phyloP scores from a whole-genome alignment of 2,113 vertebrate genomes.

The Erinaceus europaeus region DNA sequence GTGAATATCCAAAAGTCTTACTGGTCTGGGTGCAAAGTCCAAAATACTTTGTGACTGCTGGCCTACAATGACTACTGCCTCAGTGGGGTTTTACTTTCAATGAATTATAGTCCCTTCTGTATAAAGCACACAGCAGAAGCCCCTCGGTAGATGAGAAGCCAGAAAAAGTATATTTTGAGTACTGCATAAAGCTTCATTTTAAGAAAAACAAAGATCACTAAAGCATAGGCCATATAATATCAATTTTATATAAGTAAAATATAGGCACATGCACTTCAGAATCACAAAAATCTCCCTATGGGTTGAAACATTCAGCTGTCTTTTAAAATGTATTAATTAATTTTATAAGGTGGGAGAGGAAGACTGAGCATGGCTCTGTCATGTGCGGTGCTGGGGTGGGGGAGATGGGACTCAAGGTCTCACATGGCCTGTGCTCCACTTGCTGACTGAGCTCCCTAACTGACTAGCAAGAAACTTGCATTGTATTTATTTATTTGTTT shows the following conservation, averaged over 20 bases:
- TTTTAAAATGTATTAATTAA: too few species aligned
- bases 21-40: not conserved
- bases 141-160: not conserved
- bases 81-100: constrained; percentile 2
- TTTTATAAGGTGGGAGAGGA: too few species aligned
- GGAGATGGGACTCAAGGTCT: too few species aligned
- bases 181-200: not conserved
- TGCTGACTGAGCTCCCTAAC: too few species aligned
- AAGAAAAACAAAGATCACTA: constrained; percentile 3
- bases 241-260: not conserved
- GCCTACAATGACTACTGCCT: not conserved
- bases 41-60: not conserved
- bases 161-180: not conserved
- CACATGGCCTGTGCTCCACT: too few species aligned
- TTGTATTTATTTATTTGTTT: too few species aligned
- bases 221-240: not conserved
- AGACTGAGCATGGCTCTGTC: too few species aligned
- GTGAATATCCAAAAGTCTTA: constrained; percentile 3
- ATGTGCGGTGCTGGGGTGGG: too few species aligned
- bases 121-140: not conserved
- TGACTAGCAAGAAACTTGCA: too few species aligned
- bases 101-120: not conserved
- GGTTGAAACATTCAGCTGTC: too few species aligned
- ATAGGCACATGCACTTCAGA: not conserved
- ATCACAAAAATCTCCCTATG: too few species aligned